Evolutionary conservation across 2,113 vertebrate species (phyloP).

Genomic region (Laticauda laticaudata): DNA sequence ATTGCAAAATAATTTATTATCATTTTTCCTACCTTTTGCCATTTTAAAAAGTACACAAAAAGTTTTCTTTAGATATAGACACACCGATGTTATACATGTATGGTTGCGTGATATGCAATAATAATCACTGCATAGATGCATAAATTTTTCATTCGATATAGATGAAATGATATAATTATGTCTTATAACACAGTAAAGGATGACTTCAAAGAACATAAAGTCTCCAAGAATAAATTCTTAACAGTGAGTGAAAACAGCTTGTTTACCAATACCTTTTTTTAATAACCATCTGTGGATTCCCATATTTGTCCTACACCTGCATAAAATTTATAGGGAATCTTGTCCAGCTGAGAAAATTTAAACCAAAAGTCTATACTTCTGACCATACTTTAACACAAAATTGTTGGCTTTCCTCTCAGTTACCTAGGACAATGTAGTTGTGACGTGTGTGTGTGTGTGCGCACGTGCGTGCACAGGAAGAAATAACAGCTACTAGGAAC

Average conservation of each 20-base stretch:
- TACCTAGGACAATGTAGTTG: not conserved
- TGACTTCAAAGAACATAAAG: not conserved
- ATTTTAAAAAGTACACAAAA: not conserved
- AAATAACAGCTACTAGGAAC: not conserved
- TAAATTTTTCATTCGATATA: not conserved
- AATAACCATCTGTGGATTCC: not conserved
- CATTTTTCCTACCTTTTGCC: not conserved
- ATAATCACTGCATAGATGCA: not conserved
- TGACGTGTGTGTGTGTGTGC: not conserved
- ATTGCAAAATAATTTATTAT: not conserved
- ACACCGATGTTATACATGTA: not conserved
- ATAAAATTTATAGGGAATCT: not conserved
- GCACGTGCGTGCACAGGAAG: not conserved
- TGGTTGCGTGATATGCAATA: not conserved
- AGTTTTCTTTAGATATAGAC: not conserved
- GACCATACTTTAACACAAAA: not conserved
- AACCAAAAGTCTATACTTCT: not conserved
- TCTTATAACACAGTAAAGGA: not conserved
- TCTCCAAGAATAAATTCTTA: not conserved
- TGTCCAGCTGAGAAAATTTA: not conserved
- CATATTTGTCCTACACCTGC: not conserved
- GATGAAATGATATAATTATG: not conserved
- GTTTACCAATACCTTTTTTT: not conserved
- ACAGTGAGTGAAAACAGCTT: not conserved
- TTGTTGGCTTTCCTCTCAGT: not conserved